These are phyloP conservation scores for Sthenelais limicola DNA, from an alignment of 2,888 invertebrate species.

Conservation along the genomic window DNA sequence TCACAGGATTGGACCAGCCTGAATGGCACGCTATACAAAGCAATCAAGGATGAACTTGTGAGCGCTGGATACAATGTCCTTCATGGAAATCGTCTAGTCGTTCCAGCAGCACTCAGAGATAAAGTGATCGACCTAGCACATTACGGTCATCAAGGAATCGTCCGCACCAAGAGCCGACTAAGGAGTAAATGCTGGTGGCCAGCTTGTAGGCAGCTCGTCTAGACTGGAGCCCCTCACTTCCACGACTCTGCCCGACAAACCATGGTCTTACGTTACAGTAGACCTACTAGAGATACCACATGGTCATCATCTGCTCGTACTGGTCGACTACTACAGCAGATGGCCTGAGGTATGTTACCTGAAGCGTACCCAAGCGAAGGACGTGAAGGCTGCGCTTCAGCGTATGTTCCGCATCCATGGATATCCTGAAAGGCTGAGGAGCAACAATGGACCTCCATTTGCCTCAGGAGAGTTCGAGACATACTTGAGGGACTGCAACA, in stretches of 20 bases:
- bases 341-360: slow-evolving; percentile 35
- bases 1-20: not conserved
- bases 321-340: slow-evolving; percentile 36
- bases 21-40: not conserved
- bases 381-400: slow-evolving; percentile 10
- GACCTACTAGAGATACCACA: slow-evolving; percentile 19
- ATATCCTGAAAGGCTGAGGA: not conserved
- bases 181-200: slow-evolving; percentile 42
- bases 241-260: slow-evolving; percentile 27
- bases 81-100: slow-evolving; percentile 10
- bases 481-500: not conserved
- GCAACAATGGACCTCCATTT: slow-evolving; percentile 41
- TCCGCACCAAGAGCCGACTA: slow-evolving; percentile 29
- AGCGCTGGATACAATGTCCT: slow-evolving; percentile 20
- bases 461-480: slow-evolving; percentile 1
- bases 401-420: slow-evolving; percentile 25
- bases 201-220: not conserved
- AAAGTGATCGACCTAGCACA: slow-evolving; percentile 21
- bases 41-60: slow-evolving; percentile 7
- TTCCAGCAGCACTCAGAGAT: slow-evolving; percentile 8
- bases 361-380: not conserved
- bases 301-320: slow-evolving; percentile 27
- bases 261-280: slow-evolving; percentile 37
- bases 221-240: slow-evolving; percentile 30
- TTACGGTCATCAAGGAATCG: slow-evolving; percentile 42